phyloP scores from a whole-genome alignment of 2,888 invertebrate genomes.

The Parelbella ahira region DNA sequence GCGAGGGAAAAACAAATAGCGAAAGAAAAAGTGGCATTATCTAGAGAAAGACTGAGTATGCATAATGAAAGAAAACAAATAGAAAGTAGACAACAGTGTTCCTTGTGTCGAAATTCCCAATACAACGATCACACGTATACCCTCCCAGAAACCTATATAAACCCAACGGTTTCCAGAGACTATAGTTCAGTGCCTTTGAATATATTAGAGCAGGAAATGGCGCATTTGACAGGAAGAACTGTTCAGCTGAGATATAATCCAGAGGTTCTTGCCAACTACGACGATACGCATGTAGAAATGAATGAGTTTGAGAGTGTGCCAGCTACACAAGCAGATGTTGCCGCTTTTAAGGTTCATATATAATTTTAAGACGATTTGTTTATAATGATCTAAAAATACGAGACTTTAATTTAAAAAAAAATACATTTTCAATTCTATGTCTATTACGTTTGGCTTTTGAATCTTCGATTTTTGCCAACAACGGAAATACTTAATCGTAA shows the following conservation, averaged over 20 bases:
- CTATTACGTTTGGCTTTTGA: too few species aligned
- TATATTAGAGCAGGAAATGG: conserved; percentile 64
- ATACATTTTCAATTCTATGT: too few species aligned
- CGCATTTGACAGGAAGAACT: conserved; percentile 54
- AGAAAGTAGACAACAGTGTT: conserved; percentile 62
- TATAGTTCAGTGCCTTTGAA: conserved; percentile 53
- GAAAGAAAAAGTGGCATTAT: conserved; percentile 80
- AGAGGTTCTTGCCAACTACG: conserved; percentile 34
- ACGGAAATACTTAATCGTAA: too few species aligned
- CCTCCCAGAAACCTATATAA: conserved; percentile 46
- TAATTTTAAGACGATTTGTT: too few species aligned
- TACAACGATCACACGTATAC: conserved; percentile 43
- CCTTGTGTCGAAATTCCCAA: conserved; percentile 60
- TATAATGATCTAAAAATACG: too few species aligned
- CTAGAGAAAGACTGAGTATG: conserved; percentile 78
- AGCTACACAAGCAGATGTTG: conserved; percentile 24
- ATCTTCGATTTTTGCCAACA: too few species aligned
- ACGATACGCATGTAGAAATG: conserved; percentile 26
- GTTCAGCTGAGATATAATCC: conserved; percentile 42
- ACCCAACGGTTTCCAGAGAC: conserved; percentile 54
- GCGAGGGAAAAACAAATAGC: conserved; percentile 81
- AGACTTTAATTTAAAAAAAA: too few species aligned
- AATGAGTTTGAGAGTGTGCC: conserved; percentile 19
- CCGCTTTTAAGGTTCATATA: conserved; percentile 33
- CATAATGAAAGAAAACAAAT: conserved; percentile 77